Evolutionary conservation across 2,113 vertebrate species (phyloP).

Genomic region (Aleadryas rufinucha): DNA sequence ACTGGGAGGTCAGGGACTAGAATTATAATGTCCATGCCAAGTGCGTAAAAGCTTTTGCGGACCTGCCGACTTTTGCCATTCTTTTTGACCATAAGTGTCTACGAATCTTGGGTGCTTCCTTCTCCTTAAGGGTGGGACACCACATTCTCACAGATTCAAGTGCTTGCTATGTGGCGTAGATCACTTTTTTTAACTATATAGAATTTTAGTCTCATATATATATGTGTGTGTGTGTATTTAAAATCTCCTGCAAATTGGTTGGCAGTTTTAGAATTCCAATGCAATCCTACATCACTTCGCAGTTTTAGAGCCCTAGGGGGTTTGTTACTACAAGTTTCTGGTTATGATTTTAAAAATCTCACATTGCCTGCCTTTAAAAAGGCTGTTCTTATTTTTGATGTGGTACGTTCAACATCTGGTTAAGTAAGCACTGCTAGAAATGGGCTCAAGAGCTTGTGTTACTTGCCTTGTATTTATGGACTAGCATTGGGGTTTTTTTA

Average conservation of each 20-base stretch:
- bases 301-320: neutral
- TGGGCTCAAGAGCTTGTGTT: neutral
- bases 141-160: neutral
- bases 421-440: neutral
- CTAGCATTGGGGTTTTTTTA: neutral
- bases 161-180: neutral
- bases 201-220: neutral
- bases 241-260: neutral
- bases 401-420: neutral
- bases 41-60: neutral
- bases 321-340: neutral
- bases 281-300: neutral
- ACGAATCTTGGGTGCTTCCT: neutral
- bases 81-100: neutral
- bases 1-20: neutral
- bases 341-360: neutral
- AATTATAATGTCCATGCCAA: neutral
- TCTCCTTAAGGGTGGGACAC: neutral
- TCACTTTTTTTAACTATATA: neutral
- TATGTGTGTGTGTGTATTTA: fast-evolving
- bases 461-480: neutral
- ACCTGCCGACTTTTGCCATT: neutral
- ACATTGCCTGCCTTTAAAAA: neutral
- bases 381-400: neutral
- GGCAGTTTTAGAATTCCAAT: neutral